Evolutionary conservation across 1,140 invertebrate species (phyloP).

Genomic region (Watersipora subatra): DNA sequence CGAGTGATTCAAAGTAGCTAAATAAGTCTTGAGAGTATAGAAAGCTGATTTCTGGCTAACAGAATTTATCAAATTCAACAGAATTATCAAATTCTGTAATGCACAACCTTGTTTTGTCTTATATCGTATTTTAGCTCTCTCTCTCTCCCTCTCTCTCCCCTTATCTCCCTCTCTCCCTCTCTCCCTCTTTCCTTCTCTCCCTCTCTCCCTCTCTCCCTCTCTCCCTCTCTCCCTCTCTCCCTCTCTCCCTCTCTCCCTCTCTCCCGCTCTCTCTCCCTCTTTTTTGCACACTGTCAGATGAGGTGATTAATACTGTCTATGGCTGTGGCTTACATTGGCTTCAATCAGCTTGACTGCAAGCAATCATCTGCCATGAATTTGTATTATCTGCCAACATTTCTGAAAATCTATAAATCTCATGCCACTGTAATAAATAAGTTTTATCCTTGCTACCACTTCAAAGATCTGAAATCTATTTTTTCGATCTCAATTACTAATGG

Average conservation of each 20-base stretch:
- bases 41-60: too few species aligned
- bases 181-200: not conserved
- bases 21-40: too few species aligned
- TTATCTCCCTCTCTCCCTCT: too few species aligned
- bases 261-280: too few species aligned
- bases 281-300: not conserved
- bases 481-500: too few species aligned
- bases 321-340: not conserved
- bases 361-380: not conserved
- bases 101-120: not conserved
- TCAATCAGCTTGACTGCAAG: not conserved
- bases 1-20: too few species aligned
- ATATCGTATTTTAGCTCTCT: not conserved
- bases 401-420: not conserved
- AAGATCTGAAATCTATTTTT: too few species aligned
- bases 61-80: too few species aligned
- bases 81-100: not conserved
- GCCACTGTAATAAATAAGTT: not conserved
- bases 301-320: not conserved
- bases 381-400: not conserved
- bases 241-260: not conserved
- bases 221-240: conserved; percentile 1
- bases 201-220: conserved; percentile 1
- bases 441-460: not conserved
- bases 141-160: too few species aligned